A percentile compares a stretch with the other conserved stretches of the same genome.
Evolutionary conservation across 2,888 invertebrate species (phyloP).

Genomic region (Cephonodes hylas): DNA sequence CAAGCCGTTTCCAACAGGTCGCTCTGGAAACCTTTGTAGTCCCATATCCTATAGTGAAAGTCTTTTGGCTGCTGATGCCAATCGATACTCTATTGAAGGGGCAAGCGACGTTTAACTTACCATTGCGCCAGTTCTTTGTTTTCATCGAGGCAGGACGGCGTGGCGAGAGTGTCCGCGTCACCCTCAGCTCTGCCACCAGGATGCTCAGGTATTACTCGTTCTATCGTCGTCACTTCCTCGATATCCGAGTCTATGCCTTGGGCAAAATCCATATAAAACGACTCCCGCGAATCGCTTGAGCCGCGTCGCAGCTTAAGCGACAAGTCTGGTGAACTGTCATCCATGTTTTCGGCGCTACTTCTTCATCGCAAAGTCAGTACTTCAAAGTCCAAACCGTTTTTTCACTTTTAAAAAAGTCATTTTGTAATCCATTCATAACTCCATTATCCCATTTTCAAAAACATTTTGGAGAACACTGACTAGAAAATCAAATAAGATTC

Average conservation of each 20-base stretch:
- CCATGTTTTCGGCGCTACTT: constrained; percentile 58
- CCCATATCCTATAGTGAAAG: too few species aligned
- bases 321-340: constrained; percentile 92
- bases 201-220: constrained; percentile 79
- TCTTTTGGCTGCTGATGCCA: too few species aligned
- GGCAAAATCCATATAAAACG: constrained; percentile 95
- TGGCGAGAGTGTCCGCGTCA: constrained; percentile 73
- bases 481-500: not conserved
- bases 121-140: constrained; percentile 73
- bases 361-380: constrained; percentile 28
- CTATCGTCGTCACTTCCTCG: constrained; percentile 89
- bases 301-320: constrained; percentile 92
- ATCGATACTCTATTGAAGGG: too few species aligned
- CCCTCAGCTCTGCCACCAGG: constrained; percentile 70
- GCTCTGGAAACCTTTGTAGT: too few species aligned
- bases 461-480: not conserved
- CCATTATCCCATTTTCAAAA: constrained; percentile 40
- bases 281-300: constrained; percentile 92
- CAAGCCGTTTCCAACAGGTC: too few species aligned
- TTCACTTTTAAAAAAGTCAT: constrained; percentile 51
- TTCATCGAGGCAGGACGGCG: constrained; percentile 76
- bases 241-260: constrained; percentile 95
- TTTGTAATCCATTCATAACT: constrained; percentile 21
- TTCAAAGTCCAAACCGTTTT: constrained; percentile 35
- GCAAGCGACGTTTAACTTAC: constrained; percentile 48